Evolutionary conservation across 2,797 vertebrate genomes (phyloP).

Genomic region (Psittacula derbiana): DNA sequence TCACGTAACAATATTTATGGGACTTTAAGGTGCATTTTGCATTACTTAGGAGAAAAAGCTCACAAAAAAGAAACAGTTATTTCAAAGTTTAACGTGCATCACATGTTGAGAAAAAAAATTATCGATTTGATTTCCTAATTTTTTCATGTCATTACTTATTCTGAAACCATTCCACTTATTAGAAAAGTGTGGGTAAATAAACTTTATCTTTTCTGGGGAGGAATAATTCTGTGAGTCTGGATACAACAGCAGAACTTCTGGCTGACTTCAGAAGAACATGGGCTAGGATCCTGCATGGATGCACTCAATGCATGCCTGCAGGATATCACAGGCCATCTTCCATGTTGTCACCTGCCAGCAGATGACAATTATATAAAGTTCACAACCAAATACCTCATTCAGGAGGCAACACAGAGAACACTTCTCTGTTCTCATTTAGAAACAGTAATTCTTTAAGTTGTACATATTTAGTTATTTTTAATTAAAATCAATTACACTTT

Average conservation of each 20-base stretch:
- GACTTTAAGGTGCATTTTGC: neutral
- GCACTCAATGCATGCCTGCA: neutral
- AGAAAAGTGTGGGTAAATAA: neutral
- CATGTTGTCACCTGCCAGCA: neutral
- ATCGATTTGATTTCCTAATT: neutral
- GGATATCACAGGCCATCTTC: neutral
- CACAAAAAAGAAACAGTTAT: neutral
- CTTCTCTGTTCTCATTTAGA: neutral
- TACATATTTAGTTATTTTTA: conserved; percentile 8
- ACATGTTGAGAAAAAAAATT: neutral
- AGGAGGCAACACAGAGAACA: neutral
- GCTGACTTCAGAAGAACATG: neutral
- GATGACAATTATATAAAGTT: neutral
- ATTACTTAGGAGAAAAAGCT: neutral
- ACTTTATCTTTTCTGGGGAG: neutral
- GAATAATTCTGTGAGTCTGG: neutral
- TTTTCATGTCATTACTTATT: neutral
- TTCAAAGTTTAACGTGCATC: neutral
- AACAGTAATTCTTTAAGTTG: conserved; percentile 5
- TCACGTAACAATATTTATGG: neutral
- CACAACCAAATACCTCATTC: neutral
- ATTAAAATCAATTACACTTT: conserved; percentile 26
- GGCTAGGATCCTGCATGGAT: neutral
- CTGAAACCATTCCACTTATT: neutral
- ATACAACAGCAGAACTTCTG: neutral